Conservation (phyloP, 2,113 vertebrate species). For the Rhinolophus ferrumequinum region DNA sequence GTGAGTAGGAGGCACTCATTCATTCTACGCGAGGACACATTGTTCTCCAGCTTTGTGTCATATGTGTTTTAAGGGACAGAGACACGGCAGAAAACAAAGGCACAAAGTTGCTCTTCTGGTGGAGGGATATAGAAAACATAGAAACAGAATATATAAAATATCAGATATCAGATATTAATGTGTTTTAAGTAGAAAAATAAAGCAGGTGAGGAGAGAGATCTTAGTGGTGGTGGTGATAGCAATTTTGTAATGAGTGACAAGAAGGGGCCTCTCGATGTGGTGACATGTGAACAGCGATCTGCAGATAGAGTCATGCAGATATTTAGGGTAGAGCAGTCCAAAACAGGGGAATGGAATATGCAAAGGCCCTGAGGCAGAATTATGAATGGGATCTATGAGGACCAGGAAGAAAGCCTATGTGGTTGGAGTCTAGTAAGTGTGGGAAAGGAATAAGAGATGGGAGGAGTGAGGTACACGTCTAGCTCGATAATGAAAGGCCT, state of each 20-base stretch:
- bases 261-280: background rate
- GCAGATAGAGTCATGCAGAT: background rate
- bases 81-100: background rate
- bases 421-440: background rate
- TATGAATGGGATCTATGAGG: background rate
- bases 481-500: background rate
- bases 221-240: no score
- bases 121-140: background rate
- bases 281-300: background rate
- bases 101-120: background rate
- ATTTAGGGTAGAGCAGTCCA: background rate
- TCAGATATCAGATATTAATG: background rate
- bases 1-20: background rate
- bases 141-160: background rate
- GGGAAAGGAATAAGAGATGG: background rate
- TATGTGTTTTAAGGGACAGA: background rate
- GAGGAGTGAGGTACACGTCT: background rate
- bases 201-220: background rate
- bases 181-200: background rate
- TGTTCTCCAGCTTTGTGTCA: background rate
- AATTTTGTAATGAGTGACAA: background rate
- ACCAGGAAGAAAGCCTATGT: background rate
- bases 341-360: background rate
- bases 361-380: background rate
- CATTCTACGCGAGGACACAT: background rate